Conservation (phyloP, 2,797 vertebrate species). For the Darevskia nairensis region DNA sequence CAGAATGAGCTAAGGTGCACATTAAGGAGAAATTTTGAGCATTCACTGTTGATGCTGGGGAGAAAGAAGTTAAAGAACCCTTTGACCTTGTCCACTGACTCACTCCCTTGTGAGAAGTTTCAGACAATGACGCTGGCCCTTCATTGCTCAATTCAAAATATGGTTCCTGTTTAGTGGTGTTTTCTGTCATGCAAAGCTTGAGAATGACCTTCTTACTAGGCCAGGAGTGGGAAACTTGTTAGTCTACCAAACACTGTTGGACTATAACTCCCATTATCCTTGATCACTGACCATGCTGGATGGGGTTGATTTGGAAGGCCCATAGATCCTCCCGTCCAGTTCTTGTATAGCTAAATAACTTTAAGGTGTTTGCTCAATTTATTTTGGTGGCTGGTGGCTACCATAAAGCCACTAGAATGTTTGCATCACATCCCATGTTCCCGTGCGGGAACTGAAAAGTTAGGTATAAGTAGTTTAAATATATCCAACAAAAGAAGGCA, state of each 20-base stretch:
- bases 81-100: conserved; percentile 5
- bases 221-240: not conserved
- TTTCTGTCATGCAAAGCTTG: not conserved
- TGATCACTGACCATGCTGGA: not conserved
- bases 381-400: not conserved
- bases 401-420: not conserved
- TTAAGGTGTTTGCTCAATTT: not conserved
- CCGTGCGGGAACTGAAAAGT: not conserved
- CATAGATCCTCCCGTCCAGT: not conserved
- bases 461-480: not conserved
- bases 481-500: not conserved
- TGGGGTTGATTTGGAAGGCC: not conserved
- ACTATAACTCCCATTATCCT: not conserved
- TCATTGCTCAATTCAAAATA: conserved; percentile 10
- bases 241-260: not conserved
- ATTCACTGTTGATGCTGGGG: not conserved
- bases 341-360: not conserved
- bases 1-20: not conserved
- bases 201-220: not conserved
- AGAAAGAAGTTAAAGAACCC: conserved; percentile 12
- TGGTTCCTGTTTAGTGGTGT: not conserved
- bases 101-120: conserved; percentile 20
- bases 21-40: not conserved
- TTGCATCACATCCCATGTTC: not conserved
- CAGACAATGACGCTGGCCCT: not conserved